Evolutionary conservation across 2,888 invertebrate genomes (phyloP).

Genomic region (Parnassius glacialis): DNA sequence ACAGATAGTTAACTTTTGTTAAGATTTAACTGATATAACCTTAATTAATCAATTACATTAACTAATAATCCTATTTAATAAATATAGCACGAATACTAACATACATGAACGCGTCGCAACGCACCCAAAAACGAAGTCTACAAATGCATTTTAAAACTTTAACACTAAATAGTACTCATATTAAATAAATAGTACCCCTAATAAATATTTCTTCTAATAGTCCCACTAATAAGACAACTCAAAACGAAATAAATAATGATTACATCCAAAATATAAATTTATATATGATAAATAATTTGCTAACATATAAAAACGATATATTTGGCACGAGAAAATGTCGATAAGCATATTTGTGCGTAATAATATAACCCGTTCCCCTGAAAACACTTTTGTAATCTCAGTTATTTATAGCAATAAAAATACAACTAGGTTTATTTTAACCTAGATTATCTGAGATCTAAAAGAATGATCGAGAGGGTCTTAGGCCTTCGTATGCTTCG

Average conservation of each 20-base stretch:
- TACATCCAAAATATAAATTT: slow-evolving; percentile 14
- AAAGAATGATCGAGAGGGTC: slow-evolving; percentile 27
- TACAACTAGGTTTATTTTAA: slow-evolving; percentile 14
- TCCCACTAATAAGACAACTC: not conserved
- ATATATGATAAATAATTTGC: slow-evolving; percentile 12
- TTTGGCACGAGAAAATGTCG: slow-evolving; percentile 17
- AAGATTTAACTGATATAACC: slow-evolving; percentile 28
- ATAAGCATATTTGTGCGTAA: slow-evolving; percentile 25
- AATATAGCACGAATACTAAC: slow-evolving; percentile 63
- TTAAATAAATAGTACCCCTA: slow-evolving; percentile 25
- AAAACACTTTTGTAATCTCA: slow-evolving; percentile 11
- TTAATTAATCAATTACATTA: slow-evolving; percentile 28
- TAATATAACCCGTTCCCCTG: not conserved
- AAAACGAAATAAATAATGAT: slow-evolving; percentile 9
- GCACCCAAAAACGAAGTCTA: slow-evolving; percentile 61
- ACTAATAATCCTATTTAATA: slow-evolving; percentile 35
- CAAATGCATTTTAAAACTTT: slow-evolving; percentile 41
- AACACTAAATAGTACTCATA: slow-evolving; percentile 26
- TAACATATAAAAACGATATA: slow-evolving; percentile 6
- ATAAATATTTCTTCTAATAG: slow-evolving; percentile 11
- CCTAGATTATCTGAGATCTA: slow-evolving; percentile 36
- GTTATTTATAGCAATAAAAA: not conserved
- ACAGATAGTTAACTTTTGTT: slow-evolving; percentile 46
- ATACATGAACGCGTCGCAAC: slow-evolving; percentile 77
- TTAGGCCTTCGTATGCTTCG: slow-evolving; percentile 60